These are phyloP conservation scores for Ammodramus savannarum DNA, from an alignment of 2,113 vertebrate genomes.

Conservation along the genomic window DNA sequence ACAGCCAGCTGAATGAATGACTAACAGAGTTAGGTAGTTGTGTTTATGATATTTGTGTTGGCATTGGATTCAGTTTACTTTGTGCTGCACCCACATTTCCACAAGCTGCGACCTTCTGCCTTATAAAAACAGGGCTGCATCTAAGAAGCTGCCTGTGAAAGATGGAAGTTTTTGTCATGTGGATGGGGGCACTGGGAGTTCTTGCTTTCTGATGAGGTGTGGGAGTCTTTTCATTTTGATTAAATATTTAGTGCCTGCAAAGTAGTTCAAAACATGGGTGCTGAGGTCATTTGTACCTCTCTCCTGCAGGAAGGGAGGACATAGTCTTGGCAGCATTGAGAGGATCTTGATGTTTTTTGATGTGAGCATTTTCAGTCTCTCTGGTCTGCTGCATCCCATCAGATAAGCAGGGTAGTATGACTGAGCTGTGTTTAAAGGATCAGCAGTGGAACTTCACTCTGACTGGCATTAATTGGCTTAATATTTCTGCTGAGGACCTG, in stretches of 20 bases:
- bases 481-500: not conserved
- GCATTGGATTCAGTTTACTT: constrained; percentile 2
- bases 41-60: constrained; percentile 7
- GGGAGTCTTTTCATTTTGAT: not conserved
- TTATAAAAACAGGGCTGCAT: not conserved
- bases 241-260: not conserved
- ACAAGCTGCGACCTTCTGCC: not conserved
- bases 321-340: not conserved
- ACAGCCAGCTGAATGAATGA: not conserved
- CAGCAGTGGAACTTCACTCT: not conserved
- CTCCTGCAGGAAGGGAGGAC: not conserved
- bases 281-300: not conserved
- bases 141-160: not conserved
- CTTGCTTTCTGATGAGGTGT: not conserved
- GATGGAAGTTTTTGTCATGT: not conserved
- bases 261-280: not conserved
- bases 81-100: not conserved
- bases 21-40: not conserved
- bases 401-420: not conserved
- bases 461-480: not conserved
- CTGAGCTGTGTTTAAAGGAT: not conserved
- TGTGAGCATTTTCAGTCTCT: not conserved
- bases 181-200: not conserved
- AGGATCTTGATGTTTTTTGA: not conserved
- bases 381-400: not conserved